Percentiles rank a stretch among this genome's conserved stretches.
Evolutionary conservation across 2,797 vertebrate genomes (phyloP).

Genomic region (Triplophysa yarkandensis): DNA sequence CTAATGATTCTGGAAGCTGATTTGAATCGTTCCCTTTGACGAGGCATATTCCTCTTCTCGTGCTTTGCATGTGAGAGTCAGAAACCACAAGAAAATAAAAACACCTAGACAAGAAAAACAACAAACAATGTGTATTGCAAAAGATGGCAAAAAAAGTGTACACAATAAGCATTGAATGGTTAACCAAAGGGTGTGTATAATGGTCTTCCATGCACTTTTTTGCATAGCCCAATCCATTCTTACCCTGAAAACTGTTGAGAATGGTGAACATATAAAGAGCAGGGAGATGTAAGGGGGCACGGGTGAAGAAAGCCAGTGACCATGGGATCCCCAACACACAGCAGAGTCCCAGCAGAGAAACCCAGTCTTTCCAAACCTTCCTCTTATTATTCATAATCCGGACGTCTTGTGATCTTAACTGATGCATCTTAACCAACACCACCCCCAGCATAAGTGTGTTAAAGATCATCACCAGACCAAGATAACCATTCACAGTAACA

Average conservation of each 20-base stretch:
- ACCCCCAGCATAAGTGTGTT: constrained; percentile 82
- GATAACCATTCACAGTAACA: constrained; percentile 77
- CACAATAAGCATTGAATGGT: too few relatives aligned
- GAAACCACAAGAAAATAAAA: constrained; percentile 74
- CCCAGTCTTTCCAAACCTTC: constrained; percentile 74
- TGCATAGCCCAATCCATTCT: background rate
- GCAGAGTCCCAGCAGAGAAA: constrained; percentile 78
- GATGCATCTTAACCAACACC: constrained; percentile 74
- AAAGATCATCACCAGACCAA: constrained; percentile 82
- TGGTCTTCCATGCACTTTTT: too few relatives aligned
- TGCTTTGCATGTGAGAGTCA: constrained; percentile 63
- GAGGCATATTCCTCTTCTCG: constrained; percentile 16
- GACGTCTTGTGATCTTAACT: constrained; percentile 53
- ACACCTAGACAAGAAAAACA: constrained; percentile 63
- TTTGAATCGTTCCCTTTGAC: constrained; percentile 36
- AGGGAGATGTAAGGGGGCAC: constrained; percentile 58
- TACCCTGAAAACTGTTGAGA: constrained; percentile 83
- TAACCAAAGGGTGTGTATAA: too few relatives aligned
- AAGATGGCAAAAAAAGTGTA: too few relatives aligned
- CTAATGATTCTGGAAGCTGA: constrained; percentile 56
- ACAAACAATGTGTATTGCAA: background rate
- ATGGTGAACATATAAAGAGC: constrained; percentile 81
- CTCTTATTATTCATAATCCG: constrained; percentile 52
- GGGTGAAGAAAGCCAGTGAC: constrained; percentile 70
- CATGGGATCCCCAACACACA: constrained; percentile 81